Evolutionary conservation across 2,888 invertebrate species (phyloP), one percentile per base, ranked within the genome.

Genomic region (Trilocha varians): DNA sequence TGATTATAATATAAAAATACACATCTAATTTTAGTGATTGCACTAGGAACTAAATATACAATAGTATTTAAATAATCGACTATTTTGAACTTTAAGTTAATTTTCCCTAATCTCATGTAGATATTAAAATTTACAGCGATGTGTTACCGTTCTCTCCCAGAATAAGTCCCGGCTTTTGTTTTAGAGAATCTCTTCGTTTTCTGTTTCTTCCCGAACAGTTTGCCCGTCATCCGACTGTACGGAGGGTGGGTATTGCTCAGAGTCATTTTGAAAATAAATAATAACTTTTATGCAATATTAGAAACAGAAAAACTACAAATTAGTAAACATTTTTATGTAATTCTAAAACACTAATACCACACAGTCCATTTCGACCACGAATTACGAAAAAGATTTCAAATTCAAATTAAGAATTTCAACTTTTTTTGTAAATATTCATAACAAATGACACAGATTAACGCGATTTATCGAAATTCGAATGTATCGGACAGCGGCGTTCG

Each of bases 131-230:
- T n/a, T n/a, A n/a, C n/a, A n/a, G n/a, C n/a, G n/a, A n/a, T n/a
- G n/a, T n/a, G 53, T 71, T 69, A 84, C 84, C 80, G 78, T 57
- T 78, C 78, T 38, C 78, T 67, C 2, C 80, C 83, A 8, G 69
- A 60, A 41, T 75, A 83, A 0, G 78, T 80, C 2, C 78, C 80
- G 16, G 76, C 50, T 62, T 82, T 84, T 32, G 56, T 55, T 57
- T 83, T 84, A 25, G 56, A 52, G 47, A 66, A 56, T 32, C 74
- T 62, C 57, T 76, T 84, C 3, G 50, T 74, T 46, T 82, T 84
- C 65, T 84, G 83, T 48, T 83, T 84, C 63, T 82, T 74, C 32
- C 83, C 79, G 47, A 84, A 84, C 13, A 84, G 54, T 52, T 80
- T 84, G 48, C 68, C 74, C 2, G 79, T 65, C 47, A 79, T 73